phyloP scores from a whole-genome alignment of 2,888 invertebrate genomes.

The Caenorhabditis sinica region DNA sequence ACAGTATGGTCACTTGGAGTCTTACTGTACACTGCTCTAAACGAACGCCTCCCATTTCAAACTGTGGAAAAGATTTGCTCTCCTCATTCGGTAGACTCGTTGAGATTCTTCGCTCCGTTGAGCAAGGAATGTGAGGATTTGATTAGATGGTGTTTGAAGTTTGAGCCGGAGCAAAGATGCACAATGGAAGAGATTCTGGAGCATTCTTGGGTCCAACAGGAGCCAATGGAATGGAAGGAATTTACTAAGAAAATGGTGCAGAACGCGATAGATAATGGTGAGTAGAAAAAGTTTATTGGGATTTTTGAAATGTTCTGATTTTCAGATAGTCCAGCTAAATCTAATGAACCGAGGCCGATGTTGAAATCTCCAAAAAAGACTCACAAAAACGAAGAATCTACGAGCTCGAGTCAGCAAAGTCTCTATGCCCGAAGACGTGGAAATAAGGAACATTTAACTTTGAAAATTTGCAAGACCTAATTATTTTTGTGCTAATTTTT shows the following conservation, averaged over 20 bases:
- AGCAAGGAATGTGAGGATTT: slow-evolving; percentile 75
- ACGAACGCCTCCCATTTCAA: slow-evolving; percentile 80
- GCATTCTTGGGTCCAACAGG: slow-evolving; percentile 76
- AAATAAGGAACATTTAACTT: not conserved
- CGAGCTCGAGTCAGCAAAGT: slow-evolving; percentile 54
- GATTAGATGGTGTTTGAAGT: slow-evolving; percentile 75
- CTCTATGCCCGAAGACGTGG: not conserved
- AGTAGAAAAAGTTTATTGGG: too few relatives aligned
- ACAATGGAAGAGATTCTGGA: slow-evolving; percentile 74
- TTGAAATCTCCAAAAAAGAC: not conserved
- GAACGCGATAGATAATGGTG: not conserved
- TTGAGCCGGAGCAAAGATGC: slow-evolving; percentile 77
- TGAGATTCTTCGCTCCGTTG: slow-evolving; percentile 76
- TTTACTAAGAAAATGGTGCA: slow-evolving; percentile 43
- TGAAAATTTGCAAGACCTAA: not conserved
- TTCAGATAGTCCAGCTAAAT: not conserved
- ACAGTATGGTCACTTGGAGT: slow-evolving; percentile 83
- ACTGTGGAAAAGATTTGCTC: slow-evolving; percentile 83
- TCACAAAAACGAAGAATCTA: not conserved
- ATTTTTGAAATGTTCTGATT: not conserved
- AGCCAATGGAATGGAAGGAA: slow-evolving; percentile 67
- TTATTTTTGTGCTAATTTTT: too few relatives aligned
- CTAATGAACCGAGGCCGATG: too few relatives aligned
- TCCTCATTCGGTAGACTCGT: slow-evolving; percentile 80
- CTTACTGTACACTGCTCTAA: slow-evolving; percentile 80